These are phyloP conservation scores for Tyrannus savana DNA, from an alignment of 2,113 vertebrate genomes.

Conservation along the genomic window DNA sequence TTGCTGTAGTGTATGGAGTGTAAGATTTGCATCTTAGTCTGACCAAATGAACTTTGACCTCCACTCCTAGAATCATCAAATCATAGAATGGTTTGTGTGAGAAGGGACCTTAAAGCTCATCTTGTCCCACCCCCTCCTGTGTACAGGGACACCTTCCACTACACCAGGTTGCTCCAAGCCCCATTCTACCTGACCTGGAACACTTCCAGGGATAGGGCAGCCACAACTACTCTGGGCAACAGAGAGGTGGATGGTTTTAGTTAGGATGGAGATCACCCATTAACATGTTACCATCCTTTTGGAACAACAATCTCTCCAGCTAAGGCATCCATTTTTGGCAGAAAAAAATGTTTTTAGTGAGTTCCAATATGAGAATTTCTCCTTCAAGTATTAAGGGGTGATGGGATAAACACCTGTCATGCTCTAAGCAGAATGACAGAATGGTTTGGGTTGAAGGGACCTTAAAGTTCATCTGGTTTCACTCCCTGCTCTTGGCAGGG, in stretches of 20 bases:
- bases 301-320: background rate
- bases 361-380: background rate
- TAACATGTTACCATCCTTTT: background rate
- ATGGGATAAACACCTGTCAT: background rate
- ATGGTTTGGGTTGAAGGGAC: background rate
- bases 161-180: fast-evolving
- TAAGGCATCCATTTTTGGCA: background rate
- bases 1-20: background rate
- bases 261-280: background rate
- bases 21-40: background rate
- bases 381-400: background rate
- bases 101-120: background rate
- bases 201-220: background rate
- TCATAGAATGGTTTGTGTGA: background rate
- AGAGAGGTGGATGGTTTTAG: background rate
- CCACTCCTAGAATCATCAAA: background rate
- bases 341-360: background rate
- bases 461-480: background rate
- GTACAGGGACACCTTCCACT: background rate
- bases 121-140: background rate
- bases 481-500: background rate
- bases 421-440: background rate
- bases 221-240: background rate
- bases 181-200: background rate
- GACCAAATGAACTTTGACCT: background rate